Percentiles rank a stretch among this genome's conserved stretches.
phyloP scores from a whole-genome alignment of 2,888 invertebrate genomes.

The Clepsis dumicolana region DNA sequence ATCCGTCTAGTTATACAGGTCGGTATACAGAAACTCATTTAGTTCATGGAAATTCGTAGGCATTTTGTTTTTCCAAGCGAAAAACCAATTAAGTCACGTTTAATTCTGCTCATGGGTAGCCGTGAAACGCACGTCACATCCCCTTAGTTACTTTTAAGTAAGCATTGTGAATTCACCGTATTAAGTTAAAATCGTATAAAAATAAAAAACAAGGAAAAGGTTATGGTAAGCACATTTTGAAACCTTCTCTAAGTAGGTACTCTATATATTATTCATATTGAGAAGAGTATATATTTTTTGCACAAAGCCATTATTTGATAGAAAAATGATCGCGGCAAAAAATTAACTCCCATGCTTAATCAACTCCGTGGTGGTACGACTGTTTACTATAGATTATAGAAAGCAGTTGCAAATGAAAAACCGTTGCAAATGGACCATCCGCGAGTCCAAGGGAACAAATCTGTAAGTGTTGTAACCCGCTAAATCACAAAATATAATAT shows the following conservation, averaged over 20 bases:
- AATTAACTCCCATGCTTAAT: neutral
- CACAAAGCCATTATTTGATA: neutral
- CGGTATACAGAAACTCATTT: neutral
- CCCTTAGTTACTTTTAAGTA: neutral
- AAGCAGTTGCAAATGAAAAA: conserved; percentile 11
- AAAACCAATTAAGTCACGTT: neutral
- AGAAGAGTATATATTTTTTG: neutral
- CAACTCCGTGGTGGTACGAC: neutral
- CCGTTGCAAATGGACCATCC: neutral
- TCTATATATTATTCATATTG: neutral
- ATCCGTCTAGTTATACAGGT: neutral
- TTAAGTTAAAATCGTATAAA: neutral
- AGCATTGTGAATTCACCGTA: neutral
- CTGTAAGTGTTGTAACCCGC: too few species aligned
- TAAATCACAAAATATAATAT: too few species aligned
- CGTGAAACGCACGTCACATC: conserved; percentile 1
- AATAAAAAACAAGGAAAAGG: too few species aligned
- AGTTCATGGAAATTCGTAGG: neutral
- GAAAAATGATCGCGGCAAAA: neutral
- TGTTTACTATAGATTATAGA: neutral
- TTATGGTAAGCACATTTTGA: too few species aligned
- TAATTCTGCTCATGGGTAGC: neutral
- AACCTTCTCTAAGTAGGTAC: too few species aligned
- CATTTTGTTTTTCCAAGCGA: neutral
- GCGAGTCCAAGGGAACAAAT: conserved; percentile 3